Conservation (phyloP, 2,113 vertebrate species). For the Plectropomus leopardus region DNA sequence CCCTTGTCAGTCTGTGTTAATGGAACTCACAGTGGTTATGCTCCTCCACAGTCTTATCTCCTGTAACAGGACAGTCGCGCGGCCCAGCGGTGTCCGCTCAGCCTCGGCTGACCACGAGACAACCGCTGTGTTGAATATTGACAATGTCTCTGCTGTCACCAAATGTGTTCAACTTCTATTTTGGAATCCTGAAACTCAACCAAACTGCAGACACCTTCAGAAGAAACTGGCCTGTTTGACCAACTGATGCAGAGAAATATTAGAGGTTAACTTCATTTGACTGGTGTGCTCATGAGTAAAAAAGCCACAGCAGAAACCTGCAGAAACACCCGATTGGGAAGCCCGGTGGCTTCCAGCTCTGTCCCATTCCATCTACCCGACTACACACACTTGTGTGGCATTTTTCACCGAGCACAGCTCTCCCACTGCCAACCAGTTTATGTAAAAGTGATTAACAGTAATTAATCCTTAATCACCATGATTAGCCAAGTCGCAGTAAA, state of each 20-base stretch:
- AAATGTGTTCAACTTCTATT: conserved; percentile 6
- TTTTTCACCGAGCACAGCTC: conserved; percentile 93
- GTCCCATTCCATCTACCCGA: conserved; percentile 48
- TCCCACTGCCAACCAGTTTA: conserved; percentile 98
- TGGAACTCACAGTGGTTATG: conserved; percentile 69
- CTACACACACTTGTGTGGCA: conserved; percentile 87
- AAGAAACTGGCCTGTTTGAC: background rate
- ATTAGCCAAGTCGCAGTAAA: conserved; percentile 99
- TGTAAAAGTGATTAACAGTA: conserved; percentile 99
- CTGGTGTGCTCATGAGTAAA: conserved; percentile 45
- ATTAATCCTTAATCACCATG: conserved; percentile 99
- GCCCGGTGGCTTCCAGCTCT: conserved; percentile 25
- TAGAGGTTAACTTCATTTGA: conserved; percentile 36
- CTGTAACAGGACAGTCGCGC: conserved; percentile 51
- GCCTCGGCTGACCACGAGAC: conserved; percentile 52
- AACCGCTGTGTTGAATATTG: conserved; percentile 57
- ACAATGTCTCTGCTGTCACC: conserved; percentile 45
- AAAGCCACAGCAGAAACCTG: background rate
- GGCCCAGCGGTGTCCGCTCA: conserved; percentile 41
- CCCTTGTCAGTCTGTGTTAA: conserved; percentile 78
- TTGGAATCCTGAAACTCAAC: background rate
- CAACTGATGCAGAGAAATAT: conserved; percentile 28
- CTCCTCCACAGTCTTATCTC: conserved; percentile 73
- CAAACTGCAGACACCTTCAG: background rate
- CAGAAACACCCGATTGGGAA: conserved; percentile 3